Conservation (phyloP, 2,797 vertebrate species). For the Mastacembelus armatus region DNA sequence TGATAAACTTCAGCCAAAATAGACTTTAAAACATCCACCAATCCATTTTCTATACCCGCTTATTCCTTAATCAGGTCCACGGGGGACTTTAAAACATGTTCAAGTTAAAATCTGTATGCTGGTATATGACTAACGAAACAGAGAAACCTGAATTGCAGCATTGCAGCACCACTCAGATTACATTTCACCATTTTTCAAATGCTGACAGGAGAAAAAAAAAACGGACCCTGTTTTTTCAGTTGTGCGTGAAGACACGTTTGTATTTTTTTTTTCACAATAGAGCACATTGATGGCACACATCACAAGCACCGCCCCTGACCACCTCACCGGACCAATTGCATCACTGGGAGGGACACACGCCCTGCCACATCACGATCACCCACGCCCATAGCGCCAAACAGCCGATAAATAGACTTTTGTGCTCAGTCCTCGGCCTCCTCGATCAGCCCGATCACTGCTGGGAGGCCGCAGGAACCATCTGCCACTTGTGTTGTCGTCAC, state of each 20-base stretch:
- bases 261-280: slow-evolving; percentile 3
- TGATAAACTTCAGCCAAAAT: too few relatives aligned
- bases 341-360: slow-evolving; percentile 60
- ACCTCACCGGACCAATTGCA: slow-evolving; percentile 68
- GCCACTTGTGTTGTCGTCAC: slow-evolving; percentile 17
- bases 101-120: too few relatives aligned
- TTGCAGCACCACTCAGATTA: slow-evolving; percentile 22
- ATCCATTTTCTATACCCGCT: too few relatives aligned
- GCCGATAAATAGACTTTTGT: slow-evolving; percentile 70
- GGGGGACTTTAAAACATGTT: too few relatives aligned
- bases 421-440: slow-evolving; percentile 29
- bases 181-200: neutral
- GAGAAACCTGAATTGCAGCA: slow-evolving; percentile 55
- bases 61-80: too few relatives aligned
- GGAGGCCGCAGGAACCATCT: slow-evolving; percentile 3
- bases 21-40: too few relatives aligned
- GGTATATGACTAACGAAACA: neutral
- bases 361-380: slow-evolving; percentile 66
- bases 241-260: slow-evolving; percentile 4
- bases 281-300: neutral
- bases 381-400: slow-evolving; percentile 25
- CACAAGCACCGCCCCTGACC: slow-evolving; percentile 51
- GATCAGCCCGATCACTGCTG: slow-evolving; percentile 6
- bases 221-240: neutral
- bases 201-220: neutral